Evolutionary conservation across 1,140 invertebrate species (phyloP), one percentile per base, ranked within the genome.

Genomic region (Aleiodes sp.): DNA sequence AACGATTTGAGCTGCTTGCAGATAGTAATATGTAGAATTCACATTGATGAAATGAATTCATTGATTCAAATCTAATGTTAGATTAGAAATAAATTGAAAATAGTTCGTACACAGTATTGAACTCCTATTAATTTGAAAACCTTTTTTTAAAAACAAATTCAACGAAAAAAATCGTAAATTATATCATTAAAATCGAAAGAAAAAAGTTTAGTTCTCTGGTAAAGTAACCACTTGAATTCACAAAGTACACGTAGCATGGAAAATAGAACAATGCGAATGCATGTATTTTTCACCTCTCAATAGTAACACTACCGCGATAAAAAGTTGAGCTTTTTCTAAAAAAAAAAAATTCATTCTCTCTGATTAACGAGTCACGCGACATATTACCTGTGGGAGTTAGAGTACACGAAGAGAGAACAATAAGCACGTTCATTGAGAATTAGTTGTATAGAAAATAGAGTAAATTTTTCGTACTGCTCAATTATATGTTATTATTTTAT

Each of bases 341-440:
- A n/a, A n/a, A n/a, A n/a, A n/a, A n/a, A n/a, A n/a, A n/a, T n/a
- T n/a, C n/a, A n/a, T 10, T 2, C 21, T 3, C 31, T 61, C 59
- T 61, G 59, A 61, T 61, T 28, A 29, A 35, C 28, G 24, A 61
- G 59, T 61, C 59, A 61, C 59, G 59, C 59, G 31, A 61, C 9
- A 14, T 31, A 31, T 33, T 61, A 12, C 28, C 26, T n/a, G 26
- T 57, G 52, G 59, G 59, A 61, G 28, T 7, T 16, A 19, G 14
- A 35, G 26, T 19, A 61, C 14, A 31, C 26, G 28, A 31, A n/a
- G 31, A 28, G 31, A 19, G 28, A 29, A 24, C 31, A 14, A 28
- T 28, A 61, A 33, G 24, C 31, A 33, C n/a, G 21, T 59, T 8
- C 4, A 61, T 31, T 61, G 26, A 41, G 16, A 41, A 9, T 2